phyloP scores from a whole-genome alignment of 2,797 vertebrate genomes.

The Danio kyathit region DNA sequence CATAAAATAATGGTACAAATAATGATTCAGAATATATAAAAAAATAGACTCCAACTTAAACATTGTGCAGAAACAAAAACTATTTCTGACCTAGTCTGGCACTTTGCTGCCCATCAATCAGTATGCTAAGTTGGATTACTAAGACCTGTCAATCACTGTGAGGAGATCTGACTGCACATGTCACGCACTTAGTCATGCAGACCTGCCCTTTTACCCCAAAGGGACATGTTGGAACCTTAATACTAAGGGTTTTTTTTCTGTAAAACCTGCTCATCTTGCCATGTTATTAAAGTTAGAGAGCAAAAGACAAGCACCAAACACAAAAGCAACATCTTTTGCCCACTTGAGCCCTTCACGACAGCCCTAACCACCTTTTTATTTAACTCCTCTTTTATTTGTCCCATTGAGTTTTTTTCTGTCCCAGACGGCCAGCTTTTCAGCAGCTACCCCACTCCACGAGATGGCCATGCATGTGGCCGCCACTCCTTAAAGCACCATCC shows the following conservation, averaged over 20 bases:
- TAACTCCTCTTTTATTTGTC: conserved; percentile 46
- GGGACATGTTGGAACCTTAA: background rate
- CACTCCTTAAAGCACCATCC: conserved; percentile 52
- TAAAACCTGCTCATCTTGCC: conserved; percentile 22
- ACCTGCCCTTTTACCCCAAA: background rate
- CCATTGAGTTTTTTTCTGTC: conserved; percentile 55
- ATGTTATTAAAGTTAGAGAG: conserved; percentile 38
- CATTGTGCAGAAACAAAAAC: background rate
- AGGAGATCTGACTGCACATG: conserved; percentile 35
- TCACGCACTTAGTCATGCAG: background rate
- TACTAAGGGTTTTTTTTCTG: conserved; percentile 13
- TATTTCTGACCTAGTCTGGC: background rate
- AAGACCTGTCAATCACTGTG: conserved; percentile 36
- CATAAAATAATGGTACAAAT: background rate
- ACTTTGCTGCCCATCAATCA: conserved; percentile 14
- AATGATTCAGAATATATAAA: too few relatives aligned
- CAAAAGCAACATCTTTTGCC: conserved; percentile 43
- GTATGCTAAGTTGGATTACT: conserved; percentile 26
- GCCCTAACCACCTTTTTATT: conserved; percentile 52
- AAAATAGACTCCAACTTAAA: background rate
- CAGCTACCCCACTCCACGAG: conserved; percentile 64
- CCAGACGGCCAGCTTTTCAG: conserved; percentile 67
- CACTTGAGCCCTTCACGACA: conserved; percentile 46
- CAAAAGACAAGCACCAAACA: conserved; percentile 20
- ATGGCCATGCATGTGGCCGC: conserved; percentile 77